Conservation (phyloP, 2,888 invertebrate genomes). For the Phasia obesa region DNA sequence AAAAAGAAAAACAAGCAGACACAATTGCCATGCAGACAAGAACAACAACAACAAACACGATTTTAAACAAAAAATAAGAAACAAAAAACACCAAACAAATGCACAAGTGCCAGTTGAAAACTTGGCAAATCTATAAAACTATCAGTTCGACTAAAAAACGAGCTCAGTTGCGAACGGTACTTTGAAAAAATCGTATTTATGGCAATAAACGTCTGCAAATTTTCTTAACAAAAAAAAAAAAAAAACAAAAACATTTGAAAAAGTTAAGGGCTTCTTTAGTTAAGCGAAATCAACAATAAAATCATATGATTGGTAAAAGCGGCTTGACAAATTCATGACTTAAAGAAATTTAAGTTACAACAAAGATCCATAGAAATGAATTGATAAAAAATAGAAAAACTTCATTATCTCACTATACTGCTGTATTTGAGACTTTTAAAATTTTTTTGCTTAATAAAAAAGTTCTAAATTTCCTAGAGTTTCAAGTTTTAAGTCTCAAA, state of each 20-base stretch:
- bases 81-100: slow-evolving; percentile 61
- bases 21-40: slow-evolving; percentile 57
- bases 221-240: slow-evolving; percentile 22
- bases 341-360: not conserved
- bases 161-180: slow-evolving; percentile 82
- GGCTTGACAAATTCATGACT: too few species aligned
- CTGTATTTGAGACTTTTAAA: not conserved
- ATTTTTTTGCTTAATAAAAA: slow-evolving; percentile 3
- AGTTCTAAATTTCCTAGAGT: not conserved
- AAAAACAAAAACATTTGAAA: slow-evolving; percentile 20
- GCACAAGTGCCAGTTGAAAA: slow-evolving; percentile 74
- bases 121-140: slow-evolving; percentile 82
- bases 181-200: slow-evolving; percentile 76
- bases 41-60: slow-evolving; percentile 47
- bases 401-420: too few species aligned
- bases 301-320: slow-evolving; percentile 12
- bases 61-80: slow-evolving; percentile 51
- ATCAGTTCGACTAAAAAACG: slow-evolving; percentile 80
- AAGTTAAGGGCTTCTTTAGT: not conserved
- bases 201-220: slow-evolving; percentile 47
- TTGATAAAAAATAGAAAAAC: not conserved
- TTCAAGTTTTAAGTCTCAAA: slow-evolving; percentile 26
- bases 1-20: slow-evolving; percentile 33
- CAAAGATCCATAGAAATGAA: not conserved
- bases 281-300: not conserved